A percentile compares a stretch with the other conserved stretches of the same genome.
Conservation (phyloP, 2,113 vertebrate genomes). For the Hippocampus barbouri region DNA sequence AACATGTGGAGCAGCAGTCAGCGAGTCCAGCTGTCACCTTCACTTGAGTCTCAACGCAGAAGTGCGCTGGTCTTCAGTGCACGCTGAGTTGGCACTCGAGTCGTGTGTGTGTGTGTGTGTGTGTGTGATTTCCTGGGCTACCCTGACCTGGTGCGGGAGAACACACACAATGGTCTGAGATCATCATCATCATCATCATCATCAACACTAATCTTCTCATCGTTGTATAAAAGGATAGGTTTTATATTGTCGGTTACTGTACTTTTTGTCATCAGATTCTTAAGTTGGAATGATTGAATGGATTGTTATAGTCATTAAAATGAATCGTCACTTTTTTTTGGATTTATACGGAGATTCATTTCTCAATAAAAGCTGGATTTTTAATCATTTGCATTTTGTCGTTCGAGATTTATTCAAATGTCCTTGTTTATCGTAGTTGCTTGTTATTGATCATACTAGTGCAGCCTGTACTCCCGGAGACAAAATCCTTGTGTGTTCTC, state of each 20-base stretch:
- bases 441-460: too few species aligned
- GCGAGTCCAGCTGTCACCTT: slow-evolving; percentile 50
- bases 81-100: slow-evolving; percentile 24
- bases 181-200: neutral
- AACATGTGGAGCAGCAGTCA: slow-evolving; percentile 52
- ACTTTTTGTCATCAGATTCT: neutral
- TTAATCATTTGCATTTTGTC: too few species aligned
- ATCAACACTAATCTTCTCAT: neutral
- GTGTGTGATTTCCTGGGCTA: neutral
- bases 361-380: too few species aligned
- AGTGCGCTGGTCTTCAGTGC: slow-evolving; percentile 21
- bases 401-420: too few species aligned
- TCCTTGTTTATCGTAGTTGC: too few species aligned
- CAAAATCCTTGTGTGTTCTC: too few species aligned
- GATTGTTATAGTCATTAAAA: neutral
- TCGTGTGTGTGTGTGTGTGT: neutral
- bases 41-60: slow-evolving; percentile 42
- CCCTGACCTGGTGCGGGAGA: neutral
- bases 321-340: neutral
- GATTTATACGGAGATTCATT: too few species aligned
- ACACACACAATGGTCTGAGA: neutral
- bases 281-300: neutral
- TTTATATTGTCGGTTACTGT: neutral
- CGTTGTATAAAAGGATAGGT: neutral
- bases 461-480: too few species aligned